These are phyloP conservation scores for Cyprinodon diabolis DNA, from an alignment of 2,797 vertebrate species.

Conservation along the genomic window DNA sequence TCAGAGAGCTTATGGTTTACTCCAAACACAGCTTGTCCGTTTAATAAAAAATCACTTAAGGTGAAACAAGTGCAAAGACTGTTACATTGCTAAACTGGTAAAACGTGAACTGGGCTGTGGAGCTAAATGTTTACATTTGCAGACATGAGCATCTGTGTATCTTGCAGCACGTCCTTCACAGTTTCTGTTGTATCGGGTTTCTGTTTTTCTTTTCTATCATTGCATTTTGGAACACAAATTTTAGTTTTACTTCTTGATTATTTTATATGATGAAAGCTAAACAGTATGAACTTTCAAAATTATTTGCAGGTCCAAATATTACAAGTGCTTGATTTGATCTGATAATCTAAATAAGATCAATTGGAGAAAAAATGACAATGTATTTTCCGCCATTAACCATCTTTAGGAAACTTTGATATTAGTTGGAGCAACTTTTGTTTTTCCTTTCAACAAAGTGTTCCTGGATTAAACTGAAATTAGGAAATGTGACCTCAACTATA, in stretches of 20 bases:
- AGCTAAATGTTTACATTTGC: conserved; percentile 26
- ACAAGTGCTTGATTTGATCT: not conserved
- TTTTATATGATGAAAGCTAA: not conserved
- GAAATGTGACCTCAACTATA: not conserved
- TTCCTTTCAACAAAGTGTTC: too few relatives aligned
- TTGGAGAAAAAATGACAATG: too few relatives aligned
- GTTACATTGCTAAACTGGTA: not conserved
- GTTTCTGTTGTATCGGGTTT: conserved; percentile 51
- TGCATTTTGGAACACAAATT: not conserved
- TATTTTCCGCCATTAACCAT: too few relatives aligned
- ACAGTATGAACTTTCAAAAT: not conserved
- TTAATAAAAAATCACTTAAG: conserved; percentile 17
- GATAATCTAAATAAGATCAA: not conserved
- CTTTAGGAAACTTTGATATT: not conserved
- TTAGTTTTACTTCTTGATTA: too few relatives aligned
- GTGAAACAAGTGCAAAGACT: conserved; percentile 18
- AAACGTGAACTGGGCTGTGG: conserved; percentile 14
- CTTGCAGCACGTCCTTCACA: conserved; percentile 32
- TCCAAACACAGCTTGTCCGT: conserved; percentile 11
- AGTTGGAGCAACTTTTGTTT: too few relatives aligned
- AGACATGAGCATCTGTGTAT: conserved; percentile 34
- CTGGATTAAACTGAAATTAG: too few relatives aligned
- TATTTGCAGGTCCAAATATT: not conserved
- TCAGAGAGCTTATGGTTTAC: conserved; percentile 31
- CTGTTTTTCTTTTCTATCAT: conserved; percentile 14